Conservation (phyloP, 2,113 vertebrate species). For the Toxotes jaculatrix region DNA sequence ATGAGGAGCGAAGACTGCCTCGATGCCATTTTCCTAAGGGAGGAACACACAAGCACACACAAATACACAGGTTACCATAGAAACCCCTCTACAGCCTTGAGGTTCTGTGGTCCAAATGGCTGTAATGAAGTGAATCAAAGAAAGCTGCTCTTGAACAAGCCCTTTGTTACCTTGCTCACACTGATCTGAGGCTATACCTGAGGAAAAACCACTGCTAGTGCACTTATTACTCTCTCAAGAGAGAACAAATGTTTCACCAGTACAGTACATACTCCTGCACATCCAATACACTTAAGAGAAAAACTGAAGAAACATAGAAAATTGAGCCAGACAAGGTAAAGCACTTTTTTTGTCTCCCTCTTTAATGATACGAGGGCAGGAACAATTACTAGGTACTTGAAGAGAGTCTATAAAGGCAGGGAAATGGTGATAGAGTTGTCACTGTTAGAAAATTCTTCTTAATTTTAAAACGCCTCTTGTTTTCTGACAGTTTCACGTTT, state of each 20-base stretch:
- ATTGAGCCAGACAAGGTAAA: neutral
- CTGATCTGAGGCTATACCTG: constrained; percentile 1
- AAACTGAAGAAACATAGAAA: neutral
- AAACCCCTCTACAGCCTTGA: constrained; percentile 41
- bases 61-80: constrained; percentile 58
- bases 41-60: constrained; percentile 34
- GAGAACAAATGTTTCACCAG: constrained; percentile 26
- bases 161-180: neutral
- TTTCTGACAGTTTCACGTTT: neutral
- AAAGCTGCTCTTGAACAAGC: constrained; percentile 17
- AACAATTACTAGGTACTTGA: neutral
- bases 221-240: constrained; percentile 13
- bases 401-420: neutral
- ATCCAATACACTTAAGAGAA: neutral
- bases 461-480: neutral
- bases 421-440: neutral
- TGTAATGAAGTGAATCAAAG: constrained; percentile 43
- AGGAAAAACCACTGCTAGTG: neutral
- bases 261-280: neutral
- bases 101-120: constrained; percentile 35
- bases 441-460: neutral
- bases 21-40: constrained; percentile 89
- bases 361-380: constrained; percentile 5
- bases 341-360: neutral
- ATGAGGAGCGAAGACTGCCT: constrained; percentile 90